These are phyloP conservation scores for Cephalopachus bancanus DNA, from an alignment of 2,797 vertebrate genomes.

Conservation along the genomic window DNA sequence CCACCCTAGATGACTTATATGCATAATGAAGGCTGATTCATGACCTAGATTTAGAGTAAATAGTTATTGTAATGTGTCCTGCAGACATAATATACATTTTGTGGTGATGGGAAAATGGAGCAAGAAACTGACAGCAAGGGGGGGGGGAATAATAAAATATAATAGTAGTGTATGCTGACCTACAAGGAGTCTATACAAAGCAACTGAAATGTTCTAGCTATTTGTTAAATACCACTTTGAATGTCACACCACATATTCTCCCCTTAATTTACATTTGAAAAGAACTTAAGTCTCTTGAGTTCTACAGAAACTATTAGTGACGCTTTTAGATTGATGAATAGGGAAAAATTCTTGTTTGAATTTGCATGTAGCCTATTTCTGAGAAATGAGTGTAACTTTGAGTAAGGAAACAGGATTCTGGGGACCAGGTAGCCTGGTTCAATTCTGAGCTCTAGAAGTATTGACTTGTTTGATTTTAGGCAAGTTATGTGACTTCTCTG, in stretches of 20 bases:
- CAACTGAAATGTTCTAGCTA: conserved; percentile 40
- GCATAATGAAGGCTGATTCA: conserved; percentile 16
- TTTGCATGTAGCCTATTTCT: conserved; percentile 1
- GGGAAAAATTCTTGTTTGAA: conserved; percentile 14
- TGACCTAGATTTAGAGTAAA: conserved; percentile 51
- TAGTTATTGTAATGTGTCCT: conserved; percentile 54
- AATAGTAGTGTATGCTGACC: background rate
- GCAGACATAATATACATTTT: background rate
- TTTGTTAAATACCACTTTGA: conserved; percentile 44
- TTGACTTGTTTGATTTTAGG: background rate
- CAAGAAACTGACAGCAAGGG: conserved; percentile 19
- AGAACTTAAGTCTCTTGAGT: background rate
- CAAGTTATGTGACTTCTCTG: background rate
- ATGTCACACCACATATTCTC: background rate
- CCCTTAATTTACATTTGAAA: conserved; percentile 21
- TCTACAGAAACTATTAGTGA: conserved; percentile 26
- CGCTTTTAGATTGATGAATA: conserved; percentile 16
- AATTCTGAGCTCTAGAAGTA: background rate
- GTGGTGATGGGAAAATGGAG: conserved; percentile 47
- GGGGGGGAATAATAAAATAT: background rate
- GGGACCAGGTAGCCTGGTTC: background rate
- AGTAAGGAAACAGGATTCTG: background rate
- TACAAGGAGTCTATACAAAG: conserved; percentile 31
- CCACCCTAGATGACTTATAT: background rate
- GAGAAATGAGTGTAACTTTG: background rate